These are phyloP conservation scores for Corythaeola cristata DNA, from an alignment of 2,113 vertebrate species.

Conservation along the genomic window DNA sequence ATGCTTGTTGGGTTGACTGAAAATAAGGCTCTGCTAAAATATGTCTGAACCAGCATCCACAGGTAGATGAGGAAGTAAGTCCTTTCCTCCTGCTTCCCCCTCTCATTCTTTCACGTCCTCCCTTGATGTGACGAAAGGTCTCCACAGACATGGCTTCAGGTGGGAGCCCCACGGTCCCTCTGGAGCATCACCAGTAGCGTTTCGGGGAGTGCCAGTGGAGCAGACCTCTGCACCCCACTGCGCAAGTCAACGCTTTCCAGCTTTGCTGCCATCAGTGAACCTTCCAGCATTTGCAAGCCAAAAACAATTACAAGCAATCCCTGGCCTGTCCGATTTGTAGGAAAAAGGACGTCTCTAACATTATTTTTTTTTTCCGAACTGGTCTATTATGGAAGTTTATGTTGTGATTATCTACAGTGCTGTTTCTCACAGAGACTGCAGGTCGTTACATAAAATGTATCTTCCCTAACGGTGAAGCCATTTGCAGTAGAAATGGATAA, in stretches of 20 bases:
- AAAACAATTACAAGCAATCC: background rate
- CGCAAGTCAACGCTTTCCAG: background rate
- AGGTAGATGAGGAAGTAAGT: background rate
- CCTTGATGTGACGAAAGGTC: background rate
- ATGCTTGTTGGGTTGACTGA: background rate
- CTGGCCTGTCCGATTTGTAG: background rate
- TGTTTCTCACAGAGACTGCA: background rate
- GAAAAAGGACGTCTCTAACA: background rate
- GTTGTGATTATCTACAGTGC: background rate
- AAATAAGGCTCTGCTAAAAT: background rate
- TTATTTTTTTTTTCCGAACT: background rate
- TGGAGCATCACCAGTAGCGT: background rate
- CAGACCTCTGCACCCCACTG: background rate
- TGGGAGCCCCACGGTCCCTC: background rate
- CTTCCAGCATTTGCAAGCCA: background rate
- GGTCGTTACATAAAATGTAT: background rate
- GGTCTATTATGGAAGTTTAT: conserved; percentile 2
- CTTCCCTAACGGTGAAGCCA: background rate
- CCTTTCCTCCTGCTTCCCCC: background rate
- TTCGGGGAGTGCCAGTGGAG: background rate
- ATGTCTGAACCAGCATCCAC: background rate
- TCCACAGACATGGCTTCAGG: background rate
- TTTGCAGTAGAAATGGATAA: conserved; percentile 34
- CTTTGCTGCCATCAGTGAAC: background rate
- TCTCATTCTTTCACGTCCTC: background rate